A percentile compares a stretch with the other conserved stretches of the same genome.
Evolutionary conservation across 2,888 invertebrate genomes (phyloP).

Genomic region (Hedychridium roseum): DNA sequence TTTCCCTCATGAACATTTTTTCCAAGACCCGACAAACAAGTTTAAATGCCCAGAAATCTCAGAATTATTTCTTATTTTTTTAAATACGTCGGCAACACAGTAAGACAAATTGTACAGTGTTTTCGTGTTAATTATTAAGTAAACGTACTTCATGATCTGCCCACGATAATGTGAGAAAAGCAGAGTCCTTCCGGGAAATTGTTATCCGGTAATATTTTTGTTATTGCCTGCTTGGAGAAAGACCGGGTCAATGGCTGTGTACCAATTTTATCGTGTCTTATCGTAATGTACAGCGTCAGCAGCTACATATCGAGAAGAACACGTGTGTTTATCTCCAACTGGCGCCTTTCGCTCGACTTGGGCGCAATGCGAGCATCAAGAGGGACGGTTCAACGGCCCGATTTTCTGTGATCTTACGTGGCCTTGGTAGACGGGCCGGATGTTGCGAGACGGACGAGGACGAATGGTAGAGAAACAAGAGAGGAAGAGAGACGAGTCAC

Average conservation of each 20-base stretch:
- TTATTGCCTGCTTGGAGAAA: conserved; percentile 1
- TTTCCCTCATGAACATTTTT: no score
- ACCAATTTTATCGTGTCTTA: conserved; percentile 28
- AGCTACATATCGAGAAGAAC: conserved; percentile 14
- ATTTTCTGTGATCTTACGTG: conserved; percentile 41
- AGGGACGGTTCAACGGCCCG: conserved; percentile 43
- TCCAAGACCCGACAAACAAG: no score
- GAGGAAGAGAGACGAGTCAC: conserved; percentile 9
- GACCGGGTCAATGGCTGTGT: neutral
- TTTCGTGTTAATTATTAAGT: no score
- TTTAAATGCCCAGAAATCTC: no score
- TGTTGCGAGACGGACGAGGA: conserved; percentile 33
- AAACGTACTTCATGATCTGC: no score
- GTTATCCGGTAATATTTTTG: no score
- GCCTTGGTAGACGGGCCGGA: conserved; percentile 45
- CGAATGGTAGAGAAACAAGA: conserved; percentile 3
- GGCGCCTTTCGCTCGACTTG: conserved; percentile 34
- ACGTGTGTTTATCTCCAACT: conserved; percentile 32
- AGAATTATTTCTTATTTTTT: no score
- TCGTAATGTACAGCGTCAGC: conserved; percentile 13
- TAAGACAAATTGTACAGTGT: no score
- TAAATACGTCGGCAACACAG: no score
- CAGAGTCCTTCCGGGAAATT: no score
- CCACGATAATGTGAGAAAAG: no score
- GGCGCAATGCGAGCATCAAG: conserved; percentile 26